Base-by-base conservation (phyloP, 2,888 invertebrate species). In the Trilocha varians region DNA sequence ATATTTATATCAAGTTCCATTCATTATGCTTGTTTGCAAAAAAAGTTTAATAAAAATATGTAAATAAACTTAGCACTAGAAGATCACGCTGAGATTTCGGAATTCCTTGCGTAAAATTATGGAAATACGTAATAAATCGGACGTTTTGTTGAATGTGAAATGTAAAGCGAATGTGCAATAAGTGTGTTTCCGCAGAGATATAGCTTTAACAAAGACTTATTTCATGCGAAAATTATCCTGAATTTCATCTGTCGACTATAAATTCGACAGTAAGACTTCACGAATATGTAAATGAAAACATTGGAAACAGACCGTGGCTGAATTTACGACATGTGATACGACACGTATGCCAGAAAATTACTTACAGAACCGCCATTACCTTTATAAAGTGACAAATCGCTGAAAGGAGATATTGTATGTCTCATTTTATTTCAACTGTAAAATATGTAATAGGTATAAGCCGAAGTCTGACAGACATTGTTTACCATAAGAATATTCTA, bases 201-300 rank as follows among this genome's bases (percentile, higher is more conserved):
- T 25, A 11, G 6, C 25, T 25, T 34, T 16, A 34, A 13, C 25
- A 38, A 39, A 42, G 42, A 42, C 35, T 42, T 52, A 59, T 63
- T 58, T 57, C 57, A 61, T 56, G 53, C 47, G 57, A 64, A 63
- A 61, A 65, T 64, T 59, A 63, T 61, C 61, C 57, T 43, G 55
- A 48, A 47, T 49, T 52, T 61, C 62, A 60, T 65, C 59, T 62
- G 65, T 55, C 55, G 57, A 55, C 57, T 54, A 62, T 61, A 56
- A 65, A 58, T 48, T 58, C 53, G 52, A 52, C 56, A 49, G 56
- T 61, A 57, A 59, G 61, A 58, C 59, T 55, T 55, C 43, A 49
- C 48, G 50, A 65, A 61, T 62, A 66, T 63, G 65, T 63, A 60
- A 63, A 66, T 65, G 59, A 54, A 52, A 58, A 57, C 59, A 65